A percentile compares a stretch with the other conserved stretches of the same genome.
phyloP scores from a whole-genome alignment of 1,140 invertebrate species.

The Drosophila athabasca region DNA sequence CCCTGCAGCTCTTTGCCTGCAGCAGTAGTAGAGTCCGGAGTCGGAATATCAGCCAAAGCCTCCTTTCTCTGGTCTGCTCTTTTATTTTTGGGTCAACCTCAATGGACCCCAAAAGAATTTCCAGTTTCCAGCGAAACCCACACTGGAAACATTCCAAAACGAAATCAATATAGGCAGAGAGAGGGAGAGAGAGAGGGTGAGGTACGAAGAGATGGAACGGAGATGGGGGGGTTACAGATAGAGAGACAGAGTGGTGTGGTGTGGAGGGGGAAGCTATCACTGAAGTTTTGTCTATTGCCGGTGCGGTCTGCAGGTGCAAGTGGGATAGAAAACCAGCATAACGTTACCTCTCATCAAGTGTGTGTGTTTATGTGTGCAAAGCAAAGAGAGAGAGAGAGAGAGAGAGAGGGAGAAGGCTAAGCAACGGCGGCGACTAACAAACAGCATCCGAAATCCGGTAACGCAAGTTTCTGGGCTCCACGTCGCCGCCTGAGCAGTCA shows the following conservation, averaged over 20 bases:
- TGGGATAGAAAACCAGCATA: not conserved
- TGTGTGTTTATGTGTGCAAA: not conserved
- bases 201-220: not conserved
- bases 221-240: too few species aligned
- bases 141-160: slow-evolving; percentile 43
- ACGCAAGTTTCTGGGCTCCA: slow-evolving; percentile 74
- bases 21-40: not conserved
- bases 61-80: slow-evolving; percentile 20
- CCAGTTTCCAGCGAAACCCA: slow-evolving; percentile 57
- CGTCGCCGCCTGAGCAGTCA: slow-evolving; percentile 34
- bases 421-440: slow-evolving; percentile 32
- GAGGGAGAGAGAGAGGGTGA: slow-evolving; percentile 4
- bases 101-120: slow-evolving; percentile 65
- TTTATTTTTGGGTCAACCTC: slow-evolving; percentile 69
- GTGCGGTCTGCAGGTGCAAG: slow-evolving; percentile 16
- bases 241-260: slow-evolving; percentile 4
- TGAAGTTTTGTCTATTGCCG: slow-evolving; percentile 37
- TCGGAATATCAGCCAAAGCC: not conserved
- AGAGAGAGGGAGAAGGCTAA: not conserved
- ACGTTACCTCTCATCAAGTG: too few species aligned
- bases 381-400: too few species aligned
- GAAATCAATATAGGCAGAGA: slow-evolving; percentile 63
- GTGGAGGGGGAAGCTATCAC: slow-evolving; percentile 24
- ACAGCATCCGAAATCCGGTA: slow-evolving; percentile 78
- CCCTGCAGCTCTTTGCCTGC: slow-evolving; percentile 1